A percentile compares a stretch with the other conserved stretches of the same genome.
Evolutionary conservation across 1,140 invertebrate genomes (phyloP).

Genomic region (Uloborus diversus): DNA sequence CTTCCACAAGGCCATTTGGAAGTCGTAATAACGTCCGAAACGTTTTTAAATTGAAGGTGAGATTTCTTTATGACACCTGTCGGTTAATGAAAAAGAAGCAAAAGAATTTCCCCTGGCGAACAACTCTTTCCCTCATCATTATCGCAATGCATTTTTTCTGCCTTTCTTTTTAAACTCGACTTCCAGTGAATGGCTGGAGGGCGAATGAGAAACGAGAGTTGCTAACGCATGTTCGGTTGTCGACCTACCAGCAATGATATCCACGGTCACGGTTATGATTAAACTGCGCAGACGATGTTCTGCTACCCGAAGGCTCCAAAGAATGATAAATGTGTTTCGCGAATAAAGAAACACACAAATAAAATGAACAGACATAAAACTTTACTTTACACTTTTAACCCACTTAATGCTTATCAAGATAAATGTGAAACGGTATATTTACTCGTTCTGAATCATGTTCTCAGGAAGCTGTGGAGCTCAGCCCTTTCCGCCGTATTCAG

Average conservation of each 20-base stretch:
- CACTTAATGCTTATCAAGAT: conserved; percentile 36
- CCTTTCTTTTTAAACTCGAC: background rate
- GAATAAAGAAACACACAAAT: background rate
- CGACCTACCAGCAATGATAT: conserved; percentile 3
- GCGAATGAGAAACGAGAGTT: background rate
- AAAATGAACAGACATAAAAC: background rate
- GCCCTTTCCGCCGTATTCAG: conserved; percentile 28
- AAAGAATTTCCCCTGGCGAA: background rate
- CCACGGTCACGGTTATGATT: conserved; percentile 36
- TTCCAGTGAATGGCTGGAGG: background rate
- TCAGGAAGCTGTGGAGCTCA: conserved; percentile 39
- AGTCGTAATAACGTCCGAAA: conserved; percentile 1
- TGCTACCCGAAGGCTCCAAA: too few species aligned
- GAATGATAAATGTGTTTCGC: too few species aligned
- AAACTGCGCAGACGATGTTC: background rate
- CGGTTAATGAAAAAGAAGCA: background rate
- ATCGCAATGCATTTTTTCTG: background rate
- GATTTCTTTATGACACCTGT: background rate
- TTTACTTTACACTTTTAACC: conserved; percentile 37
- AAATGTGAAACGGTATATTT: conserved; percentile 47
- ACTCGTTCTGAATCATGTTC: background rate
- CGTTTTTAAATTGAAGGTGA: conserved; percentile 28
- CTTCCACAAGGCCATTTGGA: too few species aligned
- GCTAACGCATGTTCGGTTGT: conserved; percentile 6
- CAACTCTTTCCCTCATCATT: conserved; percentile 8